phyloP scores from a whole-genome alignment of 1,140 invertebrate species.

The Bradynema listronoti region DNA sequence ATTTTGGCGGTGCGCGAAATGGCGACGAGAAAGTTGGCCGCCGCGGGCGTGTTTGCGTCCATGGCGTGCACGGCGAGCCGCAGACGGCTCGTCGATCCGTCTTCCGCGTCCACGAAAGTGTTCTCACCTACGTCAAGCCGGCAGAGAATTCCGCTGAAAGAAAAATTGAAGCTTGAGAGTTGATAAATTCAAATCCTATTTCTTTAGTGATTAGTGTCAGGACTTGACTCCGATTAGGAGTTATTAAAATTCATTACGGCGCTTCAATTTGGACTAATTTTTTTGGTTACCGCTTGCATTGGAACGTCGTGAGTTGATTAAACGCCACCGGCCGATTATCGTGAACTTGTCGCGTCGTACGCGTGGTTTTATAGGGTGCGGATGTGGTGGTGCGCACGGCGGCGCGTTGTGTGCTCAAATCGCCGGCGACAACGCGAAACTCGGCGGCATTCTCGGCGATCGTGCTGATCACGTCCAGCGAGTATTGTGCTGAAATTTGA shows the following conservation, averaged over 20 bases:
- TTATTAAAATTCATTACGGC: neutral
- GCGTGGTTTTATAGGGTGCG: neutral
- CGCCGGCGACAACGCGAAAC: constrained; percentile 14
- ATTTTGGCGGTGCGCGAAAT: neutral
- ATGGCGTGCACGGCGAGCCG: constrained; percentile 17
- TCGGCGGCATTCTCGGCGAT: constrained; percentile 1
- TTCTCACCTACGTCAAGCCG: constrained; percentile 20
- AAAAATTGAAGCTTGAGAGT: neutral
- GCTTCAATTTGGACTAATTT: neutral
- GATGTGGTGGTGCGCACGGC: neutral
- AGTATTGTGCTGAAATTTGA: too few relatives aligned
- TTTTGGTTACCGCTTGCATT: neutral
- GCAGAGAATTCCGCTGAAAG: constrained; percentile 18
- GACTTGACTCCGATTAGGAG: neutral
- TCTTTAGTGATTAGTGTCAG: neutral
- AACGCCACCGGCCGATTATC: constrained; percentile 11
- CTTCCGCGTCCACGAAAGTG: constrained; percentile 28
- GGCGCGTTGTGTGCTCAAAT: constrained; percentile 8
- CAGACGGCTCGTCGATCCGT: constrained; percentile 13
- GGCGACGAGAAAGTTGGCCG: constrained; percentile 18
- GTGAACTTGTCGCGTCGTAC: constrained; percentile 20
- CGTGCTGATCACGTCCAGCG: constrained; percentile 10
- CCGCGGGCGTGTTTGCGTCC: neutral
- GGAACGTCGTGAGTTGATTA: constrained; percentile 19
- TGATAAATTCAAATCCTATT: neutral